Base-by-base conservation (phyloP, 2,888 invertebrate genomes). In the Folsomia candida region DNA sequence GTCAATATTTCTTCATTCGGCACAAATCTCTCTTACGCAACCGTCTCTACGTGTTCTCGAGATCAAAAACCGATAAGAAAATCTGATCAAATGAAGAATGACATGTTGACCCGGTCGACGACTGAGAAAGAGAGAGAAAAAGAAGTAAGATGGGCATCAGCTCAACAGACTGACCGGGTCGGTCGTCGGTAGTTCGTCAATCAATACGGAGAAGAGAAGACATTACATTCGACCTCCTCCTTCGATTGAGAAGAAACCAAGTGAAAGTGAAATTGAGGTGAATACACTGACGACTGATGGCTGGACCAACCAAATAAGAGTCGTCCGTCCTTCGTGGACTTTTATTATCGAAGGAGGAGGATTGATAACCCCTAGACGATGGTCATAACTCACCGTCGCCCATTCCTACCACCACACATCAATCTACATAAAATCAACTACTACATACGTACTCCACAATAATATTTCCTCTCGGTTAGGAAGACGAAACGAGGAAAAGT, bases 391-490 rank as follows among this genome's bases (percentile, higher is more conserved):
- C 37, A 37, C 37, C 14, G 6, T 9, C 37, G n/a, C 14, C 37
- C 14, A 37, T n/a, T 57, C 57, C 57, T 22, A n/a, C 57, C 22
- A n/a, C 9, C 9, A 47, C 14, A 47, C 57, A 57, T 57, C 57
- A 57, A 57, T 22, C 57, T 57, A 57, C 57, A 57, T 37, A 57
- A 57, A 22, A 57, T 57, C 57, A 57, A 57, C 37, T 37, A 4
- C n/a, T n/a, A n/a, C n/a, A n/a, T 4, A 37, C 37, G 6, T 37
- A 14, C 14, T 14, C 6, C 4, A 14, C 4, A 14, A 37, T 4
- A 37, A 37, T 37, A 37, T 37, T 37, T 37, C 37, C 14, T 9
- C 37, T 37, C n/a, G n/a, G n/a, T n/a, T n/a, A n/a, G n/a, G n/a
- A n/a, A n/a, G n/a, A n/a, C n/a, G n/a, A n/a, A n/a, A n/a, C n/a